Percentiles rank a stretch among this genome's conserved stretches.
Evolutionary conservation across 2,888 invertebrate genomes (phyloP).

Genomic region (Harpalus rubripes): DNA sequence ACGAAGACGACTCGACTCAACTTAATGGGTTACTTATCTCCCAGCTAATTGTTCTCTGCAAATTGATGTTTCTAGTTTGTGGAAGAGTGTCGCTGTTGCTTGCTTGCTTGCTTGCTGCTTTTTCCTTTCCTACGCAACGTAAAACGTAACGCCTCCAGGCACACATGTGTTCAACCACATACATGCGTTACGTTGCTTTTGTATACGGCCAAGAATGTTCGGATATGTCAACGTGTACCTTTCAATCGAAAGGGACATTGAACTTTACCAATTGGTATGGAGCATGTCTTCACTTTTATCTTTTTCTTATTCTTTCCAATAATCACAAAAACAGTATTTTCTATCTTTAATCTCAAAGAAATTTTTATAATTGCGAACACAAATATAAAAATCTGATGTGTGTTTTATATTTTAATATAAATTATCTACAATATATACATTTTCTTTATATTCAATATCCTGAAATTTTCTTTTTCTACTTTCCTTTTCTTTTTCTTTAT

Average conservation of each 20-base stretch:
- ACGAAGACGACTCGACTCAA: constrained; percentile 10
- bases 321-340: too few species aligned
- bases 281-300: background rate
- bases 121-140: constrained; percentile 22
- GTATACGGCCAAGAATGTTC: constrained; percentile 14
- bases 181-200: background rate
- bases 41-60: constrained; percentile 54
- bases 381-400: too few species aligned
- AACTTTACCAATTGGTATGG: constrained; percentile 6
- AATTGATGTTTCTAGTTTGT: constrained; percentile 59
- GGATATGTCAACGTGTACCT: constrained; percentile 4
- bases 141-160: constrained; percentile 26
- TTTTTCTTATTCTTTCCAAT: background rate
- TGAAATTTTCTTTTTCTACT: too few species aligned
- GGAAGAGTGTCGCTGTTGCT: constrained; percentile 20
- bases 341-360: too few species aligned
- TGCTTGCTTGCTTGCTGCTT: constrained; percentile 5
- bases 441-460: too few species aligned
- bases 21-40: constrained; percentile 56
- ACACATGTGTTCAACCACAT: background rate
- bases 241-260: constrained; percentile 16
- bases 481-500: too few species aligned
- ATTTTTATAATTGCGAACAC: too few species aligned
- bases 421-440: too few species aligned
- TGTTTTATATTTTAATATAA: too few species aligned